Percentiles rank a stretch among this genome's conserved stretches.
These are phyloP conservation scores for Scelioninae gen. 1 DNA, from an alignment of 2,888 invertebrate species.

Conservation along the genomic window DNA sequence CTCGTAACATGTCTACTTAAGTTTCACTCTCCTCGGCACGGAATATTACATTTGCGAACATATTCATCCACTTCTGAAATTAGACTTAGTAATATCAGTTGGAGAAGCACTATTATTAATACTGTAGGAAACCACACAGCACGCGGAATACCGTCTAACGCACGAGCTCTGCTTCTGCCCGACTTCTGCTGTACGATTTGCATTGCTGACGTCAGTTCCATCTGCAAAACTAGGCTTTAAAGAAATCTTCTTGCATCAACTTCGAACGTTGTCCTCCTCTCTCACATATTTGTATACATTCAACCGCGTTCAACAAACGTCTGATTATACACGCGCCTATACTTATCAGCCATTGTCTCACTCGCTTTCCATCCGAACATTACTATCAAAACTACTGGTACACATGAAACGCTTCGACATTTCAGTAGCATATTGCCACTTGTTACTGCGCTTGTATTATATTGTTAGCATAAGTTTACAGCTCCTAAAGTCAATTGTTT, in stretches of 20 bases:
- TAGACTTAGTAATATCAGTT: constrained; percentile 75
- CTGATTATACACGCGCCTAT: constrained; percentile 29
- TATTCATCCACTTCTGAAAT: constrained; percentile 74
- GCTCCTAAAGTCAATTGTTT: constrained; percentile 6
- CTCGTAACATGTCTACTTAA: constrained; percentile 63
- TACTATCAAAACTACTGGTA: background rate
- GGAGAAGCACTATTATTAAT: constrained; percentile 73
- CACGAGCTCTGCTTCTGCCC: constrained; percentile 53
- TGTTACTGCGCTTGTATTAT: constrained; percentile 6
- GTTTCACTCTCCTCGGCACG: constrained; percentile 53
- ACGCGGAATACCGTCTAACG: constrained; percentile 69
- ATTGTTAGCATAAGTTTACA: background rate
- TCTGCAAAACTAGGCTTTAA: constrained; percentile 35
- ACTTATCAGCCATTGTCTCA: constrained; percentile 26
- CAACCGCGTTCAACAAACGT: constrained; percentile 15
- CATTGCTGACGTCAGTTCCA: constrained; percentile 73
- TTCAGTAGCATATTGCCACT: constrained; percentile 3
- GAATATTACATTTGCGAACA: constrained; percentile 68
- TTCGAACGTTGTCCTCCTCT: constrained; percentile 34
- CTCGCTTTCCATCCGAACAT: background rate
- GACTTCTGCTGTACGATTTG: constrained; percentile 71
- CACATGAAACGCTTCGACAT: constrained; percentile 1
- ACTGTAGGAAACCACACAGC: constrained; percentile 72
- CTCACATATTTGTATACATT: constrained; percentile 24
- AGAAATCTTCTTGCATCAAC: constrained; percentile 56